Conservation (phyloP, 2,113 vertebrate genomes). For the Clarias batrachus region DNA sequence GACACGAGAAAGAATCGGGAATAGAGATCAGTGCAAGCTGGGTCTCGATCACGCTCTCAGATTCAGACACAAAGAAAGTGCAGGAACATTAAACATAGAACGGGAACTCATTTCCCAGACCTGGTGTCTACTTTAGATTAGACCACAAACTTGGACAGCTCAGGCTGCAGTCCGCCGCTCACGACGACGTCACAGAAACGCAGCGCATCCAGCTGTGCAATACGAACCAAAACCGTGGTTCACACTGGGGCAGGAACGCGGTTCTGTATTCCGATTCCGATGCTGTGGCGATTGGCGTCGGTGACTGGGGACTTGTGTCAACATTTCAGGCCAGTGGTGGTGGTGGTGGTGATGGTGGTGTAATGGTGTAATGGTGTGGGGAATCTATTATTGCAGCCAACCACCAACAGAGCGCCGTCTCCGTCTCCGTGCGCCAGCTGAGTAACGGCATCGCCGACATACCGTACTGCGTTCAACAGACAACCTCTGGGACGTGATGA, state of each 20-base stretch:
- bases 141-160: neutral
- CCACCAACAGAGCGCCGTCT: neutral
- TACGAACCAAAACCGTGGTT: neutral
- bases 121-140: neutral
- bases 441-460: neutral
- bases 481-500: neutral
- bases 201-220: neutral
- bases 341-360: too few relatives aligned
- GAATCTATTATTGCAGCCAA: neutral
- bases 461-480: neutral
- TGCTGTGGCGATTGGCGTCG: neutral
- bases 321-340: neutral
- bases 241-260: neutral
- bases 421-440: neutral
- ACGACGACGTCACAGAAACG: neutral
- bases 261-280: neutral
- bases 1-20: neutral
- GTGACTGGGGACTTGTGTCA: neutral
- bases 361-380: neutral
- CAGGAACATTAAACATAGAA: neutral
- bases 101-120: neutral
- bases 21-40: neutral
- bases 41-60: neutral
- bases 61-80: constrained; percentile 11
- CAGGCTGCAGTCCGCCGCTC: neutral